Conservation (phyloP, 2,888 invertebrate species). For the Brachycybe producta region DNA sequence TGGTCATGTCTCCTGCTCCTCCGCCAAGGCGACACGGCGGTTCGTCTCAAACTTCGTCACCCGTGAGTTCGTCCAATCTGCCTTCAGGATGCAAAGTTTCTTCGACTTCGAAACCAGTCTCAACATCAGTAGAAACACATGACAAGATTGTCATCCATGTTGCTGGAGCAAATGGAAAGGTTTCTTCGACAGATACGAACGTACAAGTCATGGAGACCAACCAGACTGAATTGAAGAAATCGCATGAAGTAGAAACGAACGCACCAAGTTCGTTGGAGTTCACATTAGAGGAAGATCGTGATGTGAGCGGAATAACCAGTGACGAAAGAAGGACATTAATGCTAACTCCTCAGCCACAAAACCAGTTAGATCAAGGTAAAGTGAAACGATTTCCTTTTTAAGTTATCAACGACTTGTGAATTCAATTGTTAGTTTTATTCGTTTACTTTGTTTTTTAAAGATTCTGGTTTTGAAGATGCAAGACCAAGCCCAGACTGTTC, state of each 20-base stretch:
- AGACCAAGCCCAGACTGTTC: slow-evolving; percentile 8
- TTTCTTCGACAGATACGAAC: neutral
- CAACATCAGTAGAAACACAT: slow-evolving; percentile 3
- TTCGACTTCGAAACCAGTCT: neutral
- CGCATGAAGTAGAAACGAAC: neutral
- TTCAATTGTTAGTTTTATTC: neutral
- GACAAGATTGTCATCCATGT: slow-evolving; percentile 16
- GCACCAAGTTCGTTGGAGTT: no score
- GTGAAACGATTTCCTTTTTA: no score
- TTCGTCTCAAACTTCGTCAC: neutral
- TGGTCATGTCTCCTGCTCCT: slow-evolving; percentile 9
- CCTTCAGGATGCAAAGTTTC: neutral
- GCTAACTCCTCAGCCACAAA: neutral
- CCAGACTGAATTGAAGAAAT: neutral
- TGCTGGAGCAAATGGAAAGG: slow-evolving; percentile 9
- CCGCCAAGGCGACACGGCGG: neutral
- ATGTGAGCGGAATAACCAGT: neutral
- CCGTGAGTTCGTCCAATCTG: neutral
- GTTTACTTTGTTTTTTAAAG: neutral
- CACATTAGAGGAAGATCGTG: no score
- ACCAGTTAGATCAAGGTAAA: slow-evolving; percentile 12
- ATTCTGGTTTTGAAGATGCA: slow-evolving; percentile 17
- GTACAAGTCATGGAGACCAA: neutral
- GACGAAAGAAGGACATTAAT: neutral
- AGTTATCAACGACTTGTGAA: neutral